phyloP scores from a whole-genome alignment of 1,140 invertebrate genomes.

The Drosophila parabipectinata region DNA sequence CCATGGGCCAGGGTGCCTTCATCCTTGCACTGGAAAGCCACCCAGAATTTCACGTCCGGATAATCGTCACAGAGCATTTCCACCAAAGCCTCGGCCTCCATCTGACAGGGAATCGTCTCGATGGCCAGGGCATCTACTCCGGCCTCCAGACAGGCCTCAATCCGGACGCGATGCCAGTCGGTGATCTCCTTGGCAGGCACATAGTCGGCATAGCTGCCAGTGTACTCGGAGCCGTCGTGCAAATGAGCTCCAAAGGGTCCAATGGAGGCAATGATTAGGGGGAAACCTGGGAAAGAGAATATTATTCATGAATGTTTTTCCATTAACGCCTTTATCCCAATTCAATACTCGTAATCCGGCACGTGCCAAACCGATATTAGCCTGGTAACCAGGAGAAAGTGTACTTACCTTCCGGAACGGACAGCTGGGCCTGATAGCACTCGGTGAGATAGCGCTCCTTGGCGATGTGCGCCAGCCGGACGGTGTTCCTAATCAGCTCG shows the following conservation, averaged over 20 bases:
- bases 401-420: constrained; percentile 58
- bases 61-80: constrained; percentile 90
- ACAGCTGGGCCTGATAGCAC: constrained; percentile 63
- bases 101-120: constrained; percentile 94
- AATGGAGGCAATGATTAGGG: constrained; percentile 92
- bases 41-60: constrained; percentile 91
- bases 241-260: constrained; percentile 95
- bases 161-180: constrained; percentile 93
- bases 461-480: constrained; percentile 86
- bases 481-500: constrained; percentile 89
- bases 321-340: not conserved
- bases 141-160: constrained; percentile 90
- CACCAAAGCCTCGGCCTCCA: constrained; percentile 92
- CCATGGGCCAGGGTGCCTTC: constrained; percentile 90
- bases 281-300: constrained; percentile 63
- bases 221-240: constrained; percentile 95
- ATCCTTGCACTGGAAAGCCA: constrained; percentile 86
- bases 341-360: not conserved
- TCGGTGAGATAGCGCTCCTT: constrained; percentile 76
- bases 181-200: constrained; percentile 88
- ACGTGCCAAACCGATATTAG: not conserved
- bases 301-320: not conserved
- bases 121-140: constrained; percentile 93
- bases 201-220: constrained; percentile 91
- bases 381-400: not conserved